Evolutionary conservation across 2,113 vertebrate species (phyloP).

Genomic region (Hydropotes inermis): DNA sequence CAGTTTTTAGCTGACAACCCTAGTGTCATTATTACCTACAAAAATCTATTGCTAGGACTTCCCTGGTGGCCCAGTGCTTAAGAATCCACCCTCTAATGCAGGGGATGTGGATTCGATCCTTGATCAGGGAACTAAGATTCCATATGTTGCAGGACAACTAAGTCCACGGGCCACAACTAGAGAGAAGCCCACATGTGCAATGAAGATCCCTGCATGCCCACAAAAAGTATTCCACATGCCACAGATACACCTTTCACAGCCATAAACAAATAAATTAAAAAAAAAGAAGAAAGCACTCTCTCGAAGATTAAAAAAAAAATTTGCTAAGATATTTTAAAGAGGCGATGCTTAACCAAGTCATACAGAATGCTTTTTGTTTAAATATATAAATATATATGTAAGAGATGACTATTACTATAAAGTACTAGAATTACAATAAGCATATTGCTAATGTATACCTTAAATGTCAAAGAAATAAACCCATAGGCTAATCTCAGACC

Average conservation of each 20-base stretch:
- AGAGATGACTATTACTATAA: not conserved
- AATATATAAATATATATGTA: not conserved
- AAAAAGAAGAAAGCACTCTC: not conserved
- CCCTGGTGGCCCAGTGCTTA: not conserved
- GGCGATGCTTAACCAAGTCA: not conserved
- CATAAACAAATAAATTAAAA: not conserved
- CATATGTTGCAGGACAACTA: not conserved
- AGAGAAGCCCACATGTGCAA: not conserved
- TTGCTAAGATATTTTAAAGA: not conserved
- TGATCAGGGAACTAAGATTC: not conserved
- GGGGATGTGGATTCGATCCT: not conserved
- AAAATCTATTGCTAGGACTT: not conserved
- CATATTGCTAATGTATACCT: not conserved
- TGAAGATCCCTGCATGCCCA: not conserved
- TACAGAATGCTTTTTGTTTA: not conserved
- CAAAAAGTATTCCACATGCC: not conserved
- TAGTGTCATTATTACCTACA: not conserved
- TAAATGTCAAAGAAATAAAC: constrained; percentile 15
- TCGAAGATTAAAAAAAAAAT: not conserved
- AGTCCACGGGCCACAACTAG: not conserved
- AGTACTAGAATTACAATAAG: not conserved
- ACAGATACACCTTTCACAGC: not conserved
- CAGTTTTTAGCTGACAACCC: not conserved
- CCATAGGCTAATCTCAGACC: not conserved
- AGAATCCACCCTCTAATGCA: not conserved